Percentiles rank a stretch among this genome's conserved stretches.
Evolutionary conservation across 2,797 vertebrate genomes (phyloP).

Genomic region (Holocentrus rufus): DNA sequence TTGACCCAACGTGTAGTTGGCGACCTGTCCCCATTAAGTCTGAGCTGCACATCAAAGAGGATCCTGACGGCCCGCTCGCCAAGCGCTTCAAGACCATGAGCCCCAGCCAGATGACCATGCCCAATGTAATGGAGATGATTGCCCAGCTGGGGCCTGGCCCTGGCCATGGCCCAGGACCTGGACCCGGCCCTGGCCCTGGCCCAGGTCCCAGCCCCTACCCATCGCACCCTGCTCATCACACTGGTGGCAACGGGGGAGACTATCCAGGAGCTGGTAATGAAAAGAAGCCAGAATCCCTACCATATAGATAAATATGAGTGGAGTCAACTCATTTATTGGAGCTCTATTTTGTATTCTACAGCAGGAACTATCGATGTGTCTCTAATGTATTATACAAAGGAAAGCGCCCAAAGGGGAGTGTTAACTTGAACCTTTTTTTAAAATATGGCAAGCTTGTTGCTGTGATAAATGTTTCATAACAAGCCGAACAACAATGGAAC

Average conservation of each 20-base stretch:
- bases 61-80: constrained; percentile 89
- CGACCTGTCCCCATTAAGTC: constrained; percentile 94
- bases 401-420: constrained; percentile 43
- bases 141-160: constrained; percentile 90
- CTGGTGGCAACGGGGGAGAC: constrained; percentile 84
- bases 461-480: constrained; percentile 47
- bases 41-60: constrained; percentile 92
- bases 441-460: constrained; percentile 37
- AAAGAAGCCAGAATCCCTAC: constrained; percentile 23
- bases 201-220: constrained; percentile 92
- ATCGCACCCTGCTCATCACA: constrained; percentile 86
- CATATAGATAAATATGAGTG: constrained; percentile 24
- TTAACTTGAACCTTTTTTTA: constrained; percentile 40
- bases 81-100: constrained; percentile 95
- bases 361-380: constrained; percentile 40
- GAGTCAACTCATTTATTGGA: constrained; percentile 30
- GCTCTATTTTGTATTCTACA: constrained; percentile 40
- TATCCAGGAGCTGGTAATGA: constrained; percentile 91
- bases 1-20: constrained; percentile 95
- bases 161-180: constrained; percentile 87
- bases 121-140: constrained; percentile 97
- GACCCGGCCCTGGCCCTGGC: constrained; percentile 82
- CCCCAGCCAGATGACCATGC: constrained; percentile 93
- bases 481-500: neutral
- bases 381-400: constrained; percentile 47